Evolutionary conservation across 1,140 invertebrate species (phyloP), one percentile per base, ranked within the genome.

Genomic region (Scaptodrosophila lebanonensis): DNA sequence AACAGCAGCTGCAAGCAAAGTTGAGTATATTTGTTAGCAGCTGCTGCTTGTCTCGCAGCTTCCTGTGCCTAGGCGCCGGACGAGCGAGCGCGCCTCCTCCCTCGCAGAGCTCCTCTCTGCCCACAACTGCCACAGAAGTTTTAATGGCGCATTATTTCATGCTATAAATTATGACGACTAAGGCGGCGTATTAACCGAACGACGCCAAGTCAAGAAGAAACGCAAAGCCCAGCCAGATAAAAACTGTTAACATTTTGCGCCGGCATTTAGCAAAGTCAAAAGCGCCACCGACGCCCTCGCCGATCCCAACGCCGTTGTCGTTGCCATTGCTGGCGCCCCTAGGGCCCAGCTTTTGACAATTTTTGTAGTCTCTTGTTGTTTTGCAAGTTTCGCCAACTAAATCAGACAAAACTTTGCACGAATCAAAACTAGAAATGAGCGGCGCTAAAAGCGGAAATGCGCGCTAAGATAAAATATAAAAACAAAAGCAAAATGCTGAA

Each of bases 91-190:
- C 60, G 12, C 57, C 32, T 29, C 9, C 36, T 40, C 33, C 6
- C 20, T 17, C 43, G n/a, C 30, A 27, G 18, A 22, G 33, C 39
- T 13, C 45, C 22, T 58, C 56, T 39, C 32, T 39, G 17, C 47
- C 44, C 53, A 38, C 25, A 51, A 25, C 18, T 33, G 40, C n/a
- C n/a, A 52, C 45, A 20, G 82, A 79, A 82, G 50, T 79, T 82
- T 82, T 82, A 82, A 82, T 82, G 75, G 76, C 69, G 58, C 76
- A 82, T 82, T 83, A 82, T 82, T 75, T 70, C 43, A 51, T 56
- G 76, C 66, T 57, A 75, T 82, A 82, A 82, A 82, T 82, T 82
- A 75, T 70, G 64, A 83, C n/a, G n/a, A n/a, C 53, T 59, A 63
- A 82, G 57, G 50, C 65, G 13, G 44, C 52, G 65, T 53, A 60